Evolutionary conservation across 2,113 vertebrate species (phyloP).

Genomic region (Mastomys coucha): DNA sequence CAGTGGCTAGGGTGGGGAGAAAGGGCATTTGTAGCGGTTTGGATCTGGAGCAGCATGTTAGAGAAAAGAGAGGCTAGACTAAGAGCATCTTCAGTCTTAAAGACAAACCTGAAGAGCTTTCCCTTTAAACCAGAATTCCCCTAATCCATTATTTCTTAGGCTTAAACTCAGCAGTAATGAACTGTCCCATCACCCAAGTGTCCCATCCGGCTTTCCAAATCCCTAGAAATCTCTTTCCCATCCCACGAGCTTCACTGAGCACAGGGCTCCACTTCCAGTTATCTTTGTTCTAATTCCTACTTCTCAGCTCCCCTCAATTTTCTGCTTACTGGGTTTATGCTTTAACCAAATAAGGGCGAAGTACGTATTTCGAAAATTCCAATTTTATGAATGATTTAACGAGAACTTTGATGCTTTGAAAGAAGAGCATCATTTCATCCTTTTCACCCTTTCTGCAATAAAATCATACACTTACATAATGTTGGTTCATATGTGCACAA

Average conservation of each 20-base stretch:
- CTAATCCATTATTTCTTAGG: not conserved
- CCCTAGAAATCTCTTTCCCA: not conserved
- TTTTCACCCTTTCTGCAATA: not conserved
- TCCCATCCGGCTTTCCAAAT: not conserved
- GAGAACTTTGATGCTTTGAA: not conserved
- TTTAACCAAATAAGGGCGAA: not conserved
- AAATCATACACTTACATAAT: not conserved
- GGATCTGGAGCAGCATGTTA: fast-evolving
- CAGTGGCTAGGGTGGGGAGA: not conserved
- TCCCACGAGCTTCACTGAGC: not conserved
- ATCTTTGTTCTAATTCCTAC: not conserved
- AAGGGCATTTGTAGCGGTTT: fast-evolving
- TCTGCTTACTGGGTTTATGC: constrained; percentile 13
- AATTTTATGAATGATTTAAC: constrained; percentile 9
- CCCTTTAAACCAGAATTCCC: not conserved
- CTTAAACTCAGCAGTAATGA: constrained; percentile 1
- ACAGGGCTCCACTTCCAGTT: not conserved
- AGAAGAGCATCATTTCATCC: not conserved
- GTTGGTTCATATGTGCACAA: not conserved
- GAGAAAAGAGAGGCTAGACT: not conserved
- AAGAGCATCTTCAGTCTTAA: not conserved
- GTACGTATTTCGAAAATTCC: constrained; percentile 8
- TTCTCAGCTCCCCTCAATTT: not conserved
- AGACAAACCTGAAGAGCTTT: not conserved
- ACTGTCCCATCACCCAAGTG: not conserved